Evolutionary conservation across 2,113 vertebrate species (phyloP).

Genomic region (Loxodonta africana): DNA sequence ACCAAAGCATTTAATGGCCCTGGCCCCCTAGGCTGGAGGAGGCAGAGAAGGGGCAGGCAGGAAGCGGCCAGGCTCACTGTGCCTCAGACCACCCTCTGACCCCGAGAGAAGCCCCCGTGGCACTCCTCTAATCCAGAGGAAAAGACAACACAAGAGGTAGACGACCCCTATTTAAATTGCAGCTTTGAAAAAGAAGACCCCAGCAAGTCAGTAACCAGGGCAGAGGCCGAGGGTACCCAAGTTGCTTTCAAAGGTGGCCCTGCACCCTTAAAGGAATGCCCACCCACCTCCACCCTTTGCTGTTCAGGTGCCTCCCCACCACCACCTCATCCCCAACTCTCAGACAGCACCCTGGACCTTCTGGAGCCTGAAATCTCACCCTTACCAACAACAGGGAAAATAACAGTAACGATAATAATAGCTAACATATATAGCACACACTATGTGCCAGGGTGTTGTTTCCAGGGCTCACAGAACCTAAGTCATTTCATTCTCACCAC

Average conservation of each 20-base stretch:
- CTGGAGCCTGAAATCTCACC: not conserved
- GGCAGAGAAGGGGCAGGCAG: not conserved
- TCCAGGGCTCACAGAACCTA: not conserved
- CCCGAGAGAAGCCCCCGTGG: not conserved
- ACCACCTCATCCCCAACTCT: not conserved
- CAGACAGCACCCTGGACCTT: not conserved
- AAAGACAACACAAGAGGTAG: not conserved
- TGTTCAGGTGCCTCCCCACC: not conserved
- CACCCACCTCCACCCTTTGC: not conserved
- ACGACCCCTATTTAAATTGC: not conserved
- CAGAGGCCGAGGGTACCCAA: not conserved
- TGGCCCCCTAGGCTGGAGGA: not conserved
- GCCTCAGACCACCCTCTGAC: not conserved
- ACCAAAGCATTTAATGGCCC: not conserved
- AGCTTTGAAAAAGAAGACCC: not conserved
- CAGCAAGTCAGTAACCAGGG: not conserved
- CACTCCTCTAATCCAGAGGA: not conserved
- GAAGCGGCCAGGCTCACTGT: not conserved
- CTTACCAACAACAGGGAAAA: not conserved
- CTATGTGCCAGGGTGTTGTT: not conserved
- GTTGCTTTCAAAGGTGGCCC: not conserved
- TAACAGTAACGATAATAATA: fast-evolving
- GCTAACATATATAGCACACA: not conserved
- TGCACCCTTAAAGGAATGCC: not conserved
- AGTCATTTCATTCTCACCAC: not conserved